Base-by-base conservation (phyloP, 1,140 invertebrate genomes). In the Drosophila kohkoa region DNA sequence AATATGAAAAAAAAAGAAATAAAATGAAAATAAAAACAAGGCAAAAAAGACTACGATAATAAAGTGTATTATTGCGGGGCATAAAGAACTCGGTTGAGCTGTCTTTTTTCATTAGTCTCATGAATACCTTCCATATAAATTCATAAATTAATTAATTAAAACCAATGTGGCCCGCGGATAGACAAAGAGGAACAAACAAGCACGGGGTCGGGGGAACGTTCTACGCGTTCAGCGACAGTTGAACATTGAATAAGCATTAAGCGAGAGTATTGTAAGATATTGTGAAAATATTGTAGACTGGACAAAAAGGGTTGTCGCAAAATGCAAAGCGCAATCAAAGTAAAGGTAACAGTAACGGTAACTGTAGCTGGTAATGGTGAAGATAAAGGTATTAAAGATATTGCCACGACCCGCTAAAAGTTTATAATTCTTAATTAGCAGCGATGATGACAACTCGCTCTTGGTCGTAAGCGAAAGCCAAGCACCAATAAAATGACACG, bases 81-180 rank as follows among this genome's bases (percentile, higher is more conserved):
- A 30, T n/a, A 46, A 52, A 55, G 35, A 13, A 60, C n/a, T 16
- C 3, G 28, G 16, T 20, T 41, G 46, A 67, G 57, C 46, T 73
- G 77, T 43, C 75, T 75, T 77, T 73, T 70, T 77, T 74, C 78
- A 70, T 80, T 80, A 80, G 57, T 25, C 15, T 54, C 49, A 51
- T 13, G 59, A 35, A 66, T 60, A 59, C 20, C 49, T 63, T 72
- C 6, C 52, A 63, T 67, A 75, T 63, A 62, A 77, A 77, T 80
- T 80, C 78, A 80, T 80, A 80, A 80, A 80, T 80, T 80, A 80
- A 80, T 80, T 77, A 80, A 80, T 80, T 77, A 79, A 79, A 77
- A 68, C 64, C 59, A 71, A 76, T 76, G 72, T 57, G 10, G 15
- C 28, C 15, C 7, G 16, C 6, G 16, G 10, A 58, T 32, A 54